Conservation (phyloP, 2,888 invertebrate genomes). For the Phalera bucephala region DNA sequence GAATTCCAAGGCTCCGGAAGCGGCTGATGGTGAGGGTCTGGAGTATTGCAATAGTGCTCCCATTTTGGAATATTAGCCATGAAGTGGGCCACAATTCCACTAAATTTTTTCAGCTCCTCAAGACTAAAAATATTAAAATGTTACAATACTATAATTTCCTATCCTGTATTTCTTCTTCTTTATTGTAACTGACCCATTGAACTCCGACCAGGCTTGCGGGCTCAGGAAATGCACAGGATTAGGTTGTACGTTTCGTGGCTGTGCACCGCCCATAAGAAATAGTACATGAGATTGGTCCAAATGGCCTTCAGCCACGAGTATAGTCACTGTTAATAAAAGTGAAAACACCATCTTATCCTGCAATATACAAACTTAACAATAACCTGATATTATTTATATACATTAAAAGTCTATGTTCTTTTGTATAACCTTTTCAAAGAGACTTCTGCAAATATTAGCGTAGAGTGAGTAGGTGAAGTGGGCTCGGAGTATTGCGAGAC, state of each 20-base stretch:
- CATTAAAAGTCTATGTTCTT: background rate
- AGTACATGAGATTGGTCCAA: constrained; percentile 88
- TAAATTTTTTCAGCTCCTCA: constrained; percentile 65
- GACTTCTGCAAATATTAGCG: constrained; percentile 94
- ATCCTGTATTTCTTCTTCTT: too few species aligned
- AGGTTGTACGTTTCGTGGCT: constrained; percentile 50
- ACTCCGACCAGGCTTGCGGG: constrained; percentile 68
- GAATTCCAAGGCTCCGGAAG: constrained; percentile 88
- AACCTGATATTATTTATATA: background rate
- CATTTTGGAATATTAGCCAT: constrained; percentile 81
- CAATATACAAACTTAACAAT: background rate
- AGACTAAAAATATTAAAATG: constrained; percentile 50
- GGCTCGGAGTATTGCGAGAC: constrained; percentile 88
- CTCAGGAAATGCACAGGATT: constrained; percentile 68
- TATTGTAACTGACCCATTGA: constrained; percentile 56
- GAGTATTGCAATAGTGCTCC: constrained; percentile 89
- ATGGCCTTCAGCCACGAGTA: constrained; percentile 84
- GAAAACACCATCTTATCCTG: constrained; percentile 96
- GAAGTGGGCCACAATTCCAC: constrained; percentile 87
- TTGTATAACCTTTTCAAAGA: constrained; percentile 91
- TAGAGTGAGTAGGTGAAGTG: constrained; percentile 96
- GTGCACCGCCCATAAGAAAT: constrained; percentile 94
- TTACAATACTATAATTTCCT: constrained; percentile 1
- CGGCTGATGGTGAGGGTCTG: constrained; percentile 87
- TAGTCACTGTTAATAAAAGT: constrained; percentile 87